phyloP scores from a whole-genome alignment of 2,113 vertebrate genomes.

The Hypocryptadius cinnamomeus region DNA sequence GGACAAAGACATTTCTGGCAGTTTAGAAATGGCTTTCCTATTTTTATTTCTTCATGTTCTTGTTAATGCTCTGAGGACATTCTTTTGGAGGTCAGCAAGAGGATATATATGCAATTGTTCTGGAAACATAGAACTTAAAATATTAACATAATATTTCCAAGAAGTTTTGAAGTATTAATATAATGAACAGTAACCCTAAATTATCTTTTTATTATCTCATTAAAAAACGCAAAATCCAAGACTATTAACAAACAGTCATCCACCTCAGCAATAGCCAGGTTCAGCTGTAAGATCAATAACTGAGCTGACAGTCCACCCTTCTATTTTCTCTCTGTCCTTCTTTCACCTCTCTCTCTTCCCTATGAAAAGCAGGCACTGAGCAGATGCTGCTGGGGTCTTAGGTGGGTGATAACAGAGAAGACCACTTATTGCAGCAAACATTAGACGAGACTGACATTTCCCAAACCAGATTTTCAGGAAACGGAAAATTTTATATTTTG shows the following conservation, averaged over 20 bases:
- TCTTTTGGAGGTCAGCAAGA: not conserved
- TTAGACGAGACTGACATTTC: not conserved
- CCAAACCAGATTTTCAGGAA: not conserved
- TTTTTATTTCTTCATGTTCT: not conserved
- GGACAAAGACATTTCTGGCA: conserved; percentile 45
- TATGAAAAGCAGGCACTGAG: not conserved
- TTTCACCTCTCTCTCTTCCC: not conserved
- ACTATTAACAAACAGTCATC: not conserved
- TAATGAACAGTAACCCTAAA: not conserved
- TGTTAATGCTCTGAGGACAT: not conserved
- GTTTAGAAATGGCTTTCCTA: conserved; percentile 59
- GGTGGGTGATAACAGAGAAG: not conserved
- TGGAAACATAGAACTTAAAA: not conserved
- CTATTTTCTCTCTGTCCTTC: not conserved
- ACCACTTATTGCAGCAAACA: not conserved
- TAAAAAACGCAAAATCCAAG: not conserved
- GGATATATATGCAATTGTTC: not conserved
- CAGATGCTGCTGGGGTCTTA: not conserved
- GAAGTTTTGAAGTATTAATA: conserved; percentile 8
- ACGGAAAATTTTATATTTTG: not conserved
- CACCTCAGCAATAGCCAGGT: not conserved
- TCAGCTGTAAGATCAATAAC: not conserved
- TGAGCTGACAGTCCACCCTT: not conserved
- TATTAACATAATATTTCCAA: conserved; percentile 8
- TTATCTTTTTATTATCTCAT: conserved; percentile 14